Conservation (phyloP, 2,888 invertebrate genomes). For the Drosophila anomelani region DNA sequence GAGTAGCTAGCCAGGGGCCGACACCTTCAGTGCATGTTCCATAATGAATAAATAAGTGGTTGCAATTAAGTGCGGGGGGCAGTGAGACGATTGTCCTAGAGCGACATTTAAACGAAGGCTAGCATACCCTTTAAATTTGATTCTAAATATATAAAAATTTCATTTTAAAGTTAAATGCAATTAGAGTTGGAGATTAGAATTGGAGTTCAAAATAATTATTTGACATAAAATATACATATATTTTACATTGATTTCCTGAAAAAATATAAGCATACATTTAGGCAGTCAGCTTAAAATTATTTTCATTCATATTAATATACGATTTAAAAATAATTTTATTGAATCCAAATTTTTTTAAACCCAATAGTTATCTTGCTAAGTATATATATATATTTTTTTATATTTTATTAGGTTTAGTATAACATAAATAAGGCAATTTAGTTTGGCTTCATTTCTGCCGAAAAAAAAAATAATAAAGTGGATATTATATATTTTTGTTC, state of each 20-base stretch:
- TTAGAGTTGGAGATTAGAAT: too few species aligned
- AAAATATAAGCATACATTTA: not conserved
- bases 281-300: not conserved
- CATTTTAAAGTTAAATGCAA: not conserved
- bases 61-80: slow-evolving; percentile 56
- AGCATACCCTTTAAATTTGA: slow-evolving; percentile 1
- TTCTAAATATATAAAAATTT: not conserved
- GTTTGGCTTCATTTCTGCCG: too few species aligned
- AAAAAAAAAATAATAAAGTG: too few species aligned
- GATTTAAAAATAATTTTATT: not conserved
- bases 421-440: not conserved
- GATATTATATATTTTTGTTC: too few species aligned
- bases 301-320: not conserved
- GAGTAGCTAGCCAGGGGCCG: slow-evolving; percentile 67
- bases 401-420: not conserved
- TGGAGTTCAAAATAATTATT: not conserved
- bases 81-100: not conserved
- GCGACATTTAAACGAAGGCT: not conserved
- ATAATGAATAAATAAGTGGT: slow-evolving; percentile 60
- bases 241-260: slow-evolving; percentile 1
- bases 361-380: too few species aligned
- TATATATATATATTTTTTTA: too few species aligned
- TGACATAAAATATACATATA: not conserved
- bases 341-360: not conserved
- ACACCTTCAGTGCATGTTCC: slow-evolving; percentile 35